Evolutionary conservation across 2,113 vertebrate species (phyloP).

Genomic region (Stigmatopora nigra): DNA sequence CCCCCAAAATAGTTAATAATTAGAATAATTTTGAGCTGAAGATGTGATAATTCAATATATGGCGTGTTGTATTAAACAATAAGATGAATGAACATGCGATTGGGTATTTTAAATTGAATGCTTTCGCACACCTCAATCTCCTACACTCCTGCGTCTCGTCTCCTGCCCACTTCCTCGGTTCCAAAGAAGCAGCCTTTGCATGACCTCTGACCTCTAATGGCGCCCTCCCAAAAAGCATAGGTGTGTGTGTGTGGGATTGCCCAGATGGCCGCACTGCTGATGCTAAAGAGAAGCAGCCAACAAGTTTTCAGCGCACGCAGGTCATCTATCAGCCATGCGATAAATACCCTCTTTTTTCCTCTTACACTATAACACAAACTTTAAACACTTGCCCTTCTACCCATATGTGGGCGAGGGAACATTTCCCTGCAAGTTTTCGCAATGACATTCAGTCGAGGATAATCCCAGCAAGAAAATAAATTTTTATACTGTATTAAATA

Average conservation of each 20-base stretch:
- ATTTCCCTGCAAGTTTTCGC: slow-evolving; percentile 1
- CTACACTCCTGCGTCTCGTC: background rate
- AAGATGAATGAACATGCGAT: too few relatives aligned
- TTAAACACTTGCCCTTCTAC: slow-evolving; percentile 5
- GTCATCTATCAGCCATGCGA: slow-evolving; percentile 20
- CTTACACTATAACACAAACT: background rate
- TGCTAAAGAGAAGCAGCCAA: slow-evolving; percentile 33
- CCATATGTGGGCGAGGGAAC: slow-evolving; percentile 1
- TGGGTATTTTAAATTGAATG: background rate
- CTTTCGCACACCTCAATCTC: background rate
- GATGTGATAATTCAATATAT: background rate
- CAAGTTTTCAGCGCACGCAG: slow-evolving; percentile 9
- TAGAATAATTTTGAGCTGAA: background rate
- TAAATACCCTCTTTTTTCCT: slow-evolving; percentile 10
- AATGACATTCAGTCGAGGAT: background rate
- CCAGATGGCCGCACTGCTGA: slow-evolving; percentile 55
- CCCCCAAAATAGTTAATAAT: background rate
- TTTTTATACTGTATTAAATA: background rate
- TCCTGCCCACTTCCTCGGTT: slow-evolving; percentile 34
- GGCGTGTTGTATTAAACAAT: background rate
- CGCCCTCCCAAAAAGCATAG: slow-evolving; percentile 51
- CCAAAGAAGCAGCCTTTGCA: slow-evolving; percentile 15
- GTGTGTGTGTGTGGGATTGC: slow-evolving; percentile 54
- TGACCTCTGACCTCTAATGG: slow-evolving; percentile 32
- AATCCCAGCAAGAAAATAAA: background rate